Percentiles rank a stretch among this genome's conserved stretches.
These are phyloP conservation scores for Planococcus citri DNA, from an alignment of 1,140 invertebrate genomes.

Conservation along the genomic window DNA sequence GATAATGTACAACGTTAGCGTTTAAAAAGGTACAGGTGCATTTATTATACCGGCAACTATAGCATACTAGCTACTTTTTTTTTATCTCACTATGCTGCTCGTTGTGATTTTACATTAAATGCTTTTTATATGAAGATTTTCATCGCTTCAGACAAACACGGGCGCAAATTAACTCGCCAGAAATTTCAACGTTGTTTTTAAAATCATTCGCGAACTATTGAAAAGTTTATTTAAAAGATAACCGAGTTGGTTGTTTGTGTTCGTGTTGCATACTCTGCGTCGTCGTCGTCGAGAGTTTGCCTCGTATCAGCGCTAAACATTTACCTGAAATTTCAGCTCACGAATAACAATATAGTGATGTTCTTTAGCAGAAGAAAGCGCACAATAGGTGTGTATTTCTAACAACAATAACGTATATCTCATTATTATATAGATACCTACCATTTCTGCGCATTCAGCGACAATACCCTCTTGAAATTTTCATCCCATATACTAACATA, in stretches of 20 bases:
- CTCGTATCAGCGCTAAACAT: background rate
- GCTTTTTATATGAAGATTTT: background rate
- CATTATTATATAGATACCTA: background rate
- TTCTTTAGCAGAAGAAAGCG: background rate
- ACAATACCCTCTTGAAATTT: too few relatives aligned
- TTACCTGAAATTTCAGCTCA: background rate
- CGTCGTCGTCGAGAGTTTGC: too few relatives aligned
- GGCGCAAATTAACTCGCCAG: background rate
- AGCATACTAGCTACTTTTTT: background rate
- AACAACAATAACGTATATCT: background rate
- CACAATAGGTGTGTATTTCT: background rate
- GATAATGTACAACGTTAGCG: background rate
- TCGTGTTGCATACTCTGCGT: background rate
- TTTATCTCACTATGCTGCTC: background rate
- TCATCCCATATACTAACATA: too few relatives aligned
- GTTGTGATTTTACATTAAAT: slow-evolving; percentile 1
- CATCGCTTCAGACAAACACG: background rate
- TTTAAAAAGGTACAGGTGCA: background rate
- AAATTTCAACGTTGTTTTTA: background rate
- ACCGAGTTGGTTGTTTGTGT: background rate
- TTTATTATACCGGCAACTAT: background rate
- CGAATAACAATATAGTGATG: background rate
- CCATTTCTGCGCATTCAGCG: background rate
- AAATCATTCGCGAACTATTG: slow-evolving; percentile 2
- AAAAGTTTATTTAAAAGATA: slow-evolving; percentile 4